These are phyloP conservation scores for Coenonympha arcania DNA, from an alignment of 2,888 invertebrate species.

Conservation along the genomic window DNA sequence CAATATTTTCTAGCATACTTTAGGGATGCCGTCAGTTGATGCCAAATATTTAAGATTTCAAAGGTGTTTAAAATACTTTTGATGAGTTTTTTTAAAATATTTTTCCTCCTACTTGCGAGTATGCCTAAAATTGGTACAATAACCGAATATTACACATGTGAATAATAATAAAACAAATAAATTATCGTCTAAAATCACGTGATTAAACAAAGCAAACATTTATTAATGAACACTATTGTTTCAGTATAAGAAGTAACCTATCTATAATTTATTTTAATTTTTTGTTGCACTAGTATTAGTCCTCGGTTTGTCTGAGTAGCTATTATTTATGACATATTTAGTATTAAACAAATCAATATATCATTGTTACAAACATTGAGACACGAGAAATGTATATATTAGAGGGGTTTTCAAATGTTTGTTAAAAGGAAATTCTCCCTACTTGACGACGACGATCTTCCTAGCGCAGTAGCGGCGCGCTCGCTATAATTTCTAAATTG, in stretches of 20 bases:
- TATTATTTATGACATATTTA: no score
- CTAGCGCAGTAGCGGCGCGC: no score
- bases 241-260: not conserved
- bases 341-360: no score
- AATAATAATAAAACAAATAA: slow-evolving; percentile 9
- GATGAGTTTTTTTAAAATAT: no score
- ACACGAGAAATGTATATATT: no score
- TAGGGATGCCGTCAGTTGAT: not conserved
- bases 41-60: not conserved
- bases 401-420: no score
- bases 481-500: no score
- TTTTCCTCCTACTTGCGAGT: not conserved
- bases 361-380: no score
- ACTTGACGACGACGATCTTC: no score
- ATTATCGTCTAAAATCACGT: slow-evolving; percentile 7
- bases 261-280: not conserved
- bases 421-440: no score
- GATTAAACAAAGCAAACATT: slow-evolving; percentile 9
- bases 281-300: not conserved
- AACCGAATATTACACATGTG: not conserved
- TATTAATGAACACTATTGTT: slow-evolving; percentile 16
- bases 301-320: not conserved
- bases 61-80: no score
- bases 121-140: not conserved
- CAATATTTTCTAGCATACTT: slow-evolving; percentile 4